These are phyloP conservation scores for Dioctria linearis DNA, from an alignment of 2,888 invertebrate genomes.

Conservation along the genomic window DNA sequence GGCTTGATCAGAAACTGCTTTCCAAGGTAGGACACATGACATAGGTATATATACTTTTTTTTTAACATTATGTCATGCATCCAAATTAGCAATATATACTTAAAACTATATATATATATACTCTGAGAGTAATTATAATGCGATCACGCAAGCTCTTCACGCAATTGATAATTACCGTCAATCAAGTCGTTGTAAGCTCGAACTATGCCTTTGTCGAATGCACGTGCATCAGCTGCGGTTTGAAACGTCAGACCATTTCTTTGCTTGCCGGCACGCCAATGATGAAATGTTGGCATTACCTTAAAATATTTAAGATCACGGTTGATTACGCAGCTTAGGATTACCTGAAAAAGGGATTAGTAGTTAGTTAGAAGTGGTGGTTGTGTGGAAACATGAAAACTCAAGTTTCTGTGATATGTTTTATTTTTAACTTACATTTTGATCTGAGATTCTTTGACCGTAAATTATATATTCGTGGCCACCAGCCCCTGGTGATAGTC, in stretches of 20 bases:
- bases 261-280: conserved; percentile 96
- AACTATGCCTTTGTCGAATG: conserved; percentile 93
- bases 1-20: too few species aligned
- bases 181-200: conserved; percentile 91
- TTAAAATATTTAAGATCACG: conserved; percentile 97
- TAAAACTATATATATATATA: not conserved
- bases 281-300: conserved; percentile 98
- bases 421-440: conserved; percentile 79
- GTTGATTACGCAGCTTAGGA: conserved; percentile 94
- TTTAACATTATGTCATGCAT: not conserved
- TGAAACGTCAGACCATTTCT: conserved; percentile 97
- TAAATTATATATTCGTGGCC: conserved; percentile 93
- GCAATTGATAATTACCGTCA: conserved; percentile 81
- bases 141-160: conserved; percentile 24
- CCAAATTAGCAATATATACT: not conserved
- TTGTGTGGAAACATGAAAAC: conserved; percentile 20
- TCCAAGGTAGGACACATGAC: not conserved
- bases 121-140: not conserved
- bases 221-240: conserved; percentile 93
- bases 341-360: conserved; percentile 76
- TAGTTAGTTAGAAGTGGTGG: not conserved
- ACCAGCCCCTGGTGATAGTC: conserved; percentile 72
- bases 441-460: conserved; percentile 93
- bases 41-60: not conserved
- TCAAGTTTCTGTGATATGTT: not conserved